Base-by-base conservation (phyloP, 30 jellyfish, hydroid and myxozoan species). In the Catostylus mosaicus region DNA sequence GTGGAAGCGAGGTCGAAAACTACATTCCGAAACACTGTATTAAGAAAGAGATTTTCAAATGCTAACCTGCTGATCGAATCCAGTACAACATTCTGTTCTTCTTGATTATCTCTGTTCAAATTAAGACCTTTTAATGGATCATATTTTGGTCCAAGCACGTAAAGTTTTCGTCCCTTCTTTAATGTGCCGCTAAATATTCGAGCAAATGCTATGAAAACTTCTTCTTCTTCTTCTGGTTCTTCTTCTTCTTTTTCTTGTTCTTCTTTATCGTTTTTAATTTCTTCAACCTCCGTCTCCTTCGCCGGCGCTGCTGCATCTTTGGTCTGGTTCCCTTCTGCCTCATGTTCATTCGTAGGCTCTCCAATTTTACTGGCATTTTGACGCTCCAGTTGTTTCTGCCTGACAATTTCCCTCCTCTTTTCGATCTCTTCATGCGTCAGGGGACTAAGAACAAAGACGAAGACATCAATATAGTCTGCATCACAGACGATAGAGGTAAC, bases 121-220 rank as follows among this genome's bases (percentile, higher is more conserved):
- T 60, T 46, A n/a, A 82, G 92, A 18, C 92, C 86, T 32, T 67
- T 75, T 5, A 59, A 70, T 38, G 98, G 98, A 37, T 85, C 95
- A 59, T 92, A 92, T 78, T 95, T 89, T 36, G 99, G 99, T 0
- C 96, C 96, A 20, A 95, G 79, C 4, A 89, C 98, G 61, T 84
- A 95, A 37, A 95, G 60, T 73, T 48, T 57, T 33, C 67, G 83
- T 32, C 97, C 98, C 54, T 84, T 95, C 77, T 68, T 82, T 9
- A 95, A 37, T 11, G 92, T 67, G 29, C 99, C 99, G 85, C 97
- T 89, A 68, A 95, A 95, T 0, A 95, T 84, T 33, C 99, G 86
- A 8, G 99, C 97, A 71, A 95, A 95, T 30, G 97, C 99, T 19
- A 95, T 62, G 60, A 95, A 95, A 12, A 31, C 61, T 75, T 95